Conservation (phyloP, 2,888 invertebrate species). For the Miltochrista miniata region DNA sequence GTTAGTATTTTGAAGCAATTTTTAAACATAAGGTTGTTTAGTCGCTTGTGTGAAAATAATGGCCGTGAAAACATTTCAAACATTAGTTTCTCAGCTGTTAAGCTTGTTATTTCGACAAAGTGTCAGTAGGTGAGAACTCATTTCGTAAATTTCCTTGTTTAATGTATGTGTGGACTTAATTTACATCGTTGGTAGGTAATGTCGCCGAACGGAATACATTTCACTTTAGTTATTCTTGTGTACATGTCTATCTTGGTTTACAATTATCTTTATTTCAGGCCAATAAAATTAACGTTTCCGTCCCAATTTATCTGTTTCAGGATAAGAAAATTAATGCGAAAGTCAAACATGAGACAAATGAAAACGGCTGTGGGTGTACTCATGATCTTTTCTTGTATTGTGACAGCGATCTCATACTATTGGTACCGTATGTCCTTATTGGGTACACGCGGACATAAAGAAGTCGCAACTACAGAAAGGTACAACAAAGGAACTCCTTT, state of each 20-base stretch:
- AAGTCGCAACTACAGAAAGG: conserved; percentile 8
- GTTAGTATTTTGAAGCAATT: not conserved
- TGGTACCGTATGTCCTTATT: conserved; percentile 38
- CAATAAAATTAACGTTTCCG: conserved; percentile 48
- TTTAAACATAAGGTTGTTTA: conserved; percentile 1
- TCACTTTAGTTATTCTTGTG: not conserved
- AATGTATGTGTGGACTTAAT: not conserved
- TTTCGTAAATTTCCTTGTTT: not conserved
- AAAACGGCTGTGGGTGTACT: conserved; percentile 43
- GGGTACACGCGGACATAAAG: not conserved
- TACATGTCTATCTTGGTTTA: too few relatives aligned
- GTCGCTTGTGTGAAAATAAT: conserved; percentile 1
- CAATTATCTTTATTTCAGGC: conserved; percentile 56
- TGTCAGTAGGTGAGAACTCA: not conserved
- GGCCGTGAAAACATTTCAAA: not conserved
- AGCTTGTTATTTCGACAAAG: not conserved
- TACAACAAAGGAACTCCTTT: conserved; percentile 41
- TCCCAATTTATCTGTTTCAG: conserved; percentile 56
- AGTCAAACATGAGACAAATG: conserved; percentile 49
- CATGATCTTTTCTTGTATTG: conserved; percentile 36
- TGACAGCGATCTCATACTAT: conserved; percentile 50
- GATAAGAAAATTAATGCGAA: conserved; percentile 48
- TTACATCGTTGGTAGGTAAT: not conserved
- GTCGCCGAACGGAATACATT: not conserved
- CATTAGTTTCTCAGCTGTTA: not conserved